Evolutionary conservation across 2,888 invertebrate genomes (phyloP).

Genomic region (Drosophila monieri): DNA sequence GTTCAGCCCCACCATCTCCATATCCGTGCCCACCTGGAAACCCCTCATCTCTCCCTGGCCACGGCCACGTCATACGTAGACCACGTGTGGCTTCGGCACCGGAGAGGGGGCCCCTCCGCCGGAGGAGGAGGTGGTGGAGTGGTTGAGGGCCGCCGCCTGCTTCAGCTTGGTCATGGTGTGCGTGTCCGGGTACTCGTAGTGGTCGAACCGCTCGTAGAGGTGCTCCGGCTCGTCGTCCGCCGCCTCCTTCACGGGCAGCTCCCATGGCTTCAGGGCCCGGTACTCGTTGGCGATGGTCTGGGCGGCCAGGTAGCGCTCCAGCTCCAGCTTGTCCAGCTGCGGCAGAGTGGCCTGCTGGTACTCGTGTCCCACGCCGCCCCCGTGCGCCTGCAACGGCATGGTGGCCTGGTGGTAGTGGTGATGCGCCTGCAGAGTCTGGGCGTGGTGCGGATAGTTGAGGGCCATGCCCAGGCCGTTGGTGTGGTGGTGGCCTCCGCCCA

Average conservation of each 20-base stretch:
- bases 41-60: conserved; percentile 38
- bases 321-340: conserved; percentile 83
- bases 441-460: conserved; percentile 77
- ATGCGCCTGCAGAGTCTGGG: conserved; percentile 75
- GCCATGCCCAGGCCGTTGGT: conserved; percentile 71
- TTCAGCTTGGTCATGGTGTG: conserved; percentile 83
- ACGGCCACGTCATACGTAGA: conserved; percentile 85
- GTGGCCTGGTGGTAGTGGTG: conserved; percentile 78
- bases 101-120: conserved; percentile 17
- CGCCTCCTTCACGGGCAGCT: conserved; percentile 83
- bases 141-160: conserved; percentile 55
- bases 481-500: conserved; percentile 63
- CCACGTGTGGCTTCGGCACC: conserved; percentile 76
- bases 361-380: conserved; percentile 51
- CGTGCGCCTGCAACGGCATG: conserved; percentile 68
- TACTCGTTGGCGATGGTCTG: conserved; percentile 84
- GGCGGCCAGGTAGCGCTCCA: conserved; percentile 84
- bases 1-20: conserved; percentile 66
- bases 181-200: conserved; percentile 84
- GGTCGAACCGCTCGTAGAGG: conserved; percentile 84
- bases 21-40: conserved; percentile 39
- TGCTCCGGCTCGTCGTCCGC: conserved; percentile 83
- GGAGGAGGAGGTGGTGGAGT: conserved; percentile 17
- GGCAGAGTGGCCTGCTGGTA: conserved; percentile 78
- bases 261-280: conserved; percentile 83